A percentile compares a stretch with the other conserved stretches of the same genome.
These are phyloP conservation scores for Drosophila subobscura DNA, from an alignment of 1,140 invertebrate species.

Conservation along the genomic window DNA sequence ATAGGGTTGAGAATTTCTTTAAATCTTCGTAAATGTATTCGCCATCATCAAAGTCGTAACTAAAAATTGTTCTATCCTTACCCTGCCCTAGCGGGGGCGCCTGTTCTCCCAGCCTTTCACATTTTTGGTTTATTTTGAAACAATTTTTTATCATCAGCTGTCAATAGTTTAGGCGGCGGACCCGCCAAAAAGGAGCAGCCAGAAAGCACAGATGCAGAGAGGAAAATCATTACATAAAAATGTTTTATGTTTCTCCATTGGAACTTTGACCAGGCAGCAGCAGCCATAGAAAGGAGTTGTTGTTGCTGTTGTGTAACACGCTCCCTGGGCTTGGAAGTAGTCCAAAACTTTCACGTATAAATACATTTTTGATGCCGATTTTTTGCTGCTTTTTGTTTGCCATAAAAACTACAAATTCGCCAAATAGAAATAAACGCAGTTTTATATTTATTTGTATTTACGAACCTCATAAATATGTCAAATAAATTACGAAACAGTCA, in stretches of 20 bases:
- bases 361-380: slow-evolving; percentile 56
- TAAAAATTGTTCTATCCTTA: neutral
- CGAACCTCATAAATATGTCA: slow-evolving; percentile 80
- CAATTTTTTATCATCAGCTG: slow-evolving; percentile 81
- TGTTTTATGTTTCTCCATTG: slow-evolving; percentile 76
- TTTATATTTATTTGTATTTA: slow-evolving; percentile 77
- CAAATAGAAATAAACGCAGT: slow-evolving; percentile 79
- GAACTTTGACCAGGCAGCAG: slow-evolving; percentile 72
- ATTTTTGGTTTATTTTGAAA: slow-evolving; percentile 63
- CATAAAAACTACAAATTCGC: slow-evolving; percentile 72
- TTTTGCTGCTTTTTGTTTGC: slow-evolving; percentile 45
- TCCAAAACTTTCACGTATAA: slow-evolving; percentile 71
- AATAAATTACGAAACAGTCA: slow-evolving; percentile 79
- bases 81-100: slow-evolving; percentile 5
- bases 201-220: slow-evolving; percentile 25
- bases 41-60: slow-evolving; percentile 5
- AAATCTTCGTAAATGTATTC: no score
- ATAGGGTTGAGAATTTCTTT: no score
- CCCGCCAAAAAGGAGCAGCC: slow-evolving; percentile 42
- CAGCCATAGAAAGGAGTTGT: slow-evolving; percentile 19
- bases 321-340: slow-evolving; percentile 55
- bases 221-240: slow-evolving; percentile 77
- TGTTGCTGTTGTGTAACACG: slow-evolving; percentile 40
- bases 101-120: slow-evolving; percentile 6
- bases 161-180: slow-evolving; percentile 74